Evolutionary conservation across 2,888 invertebrate genomes (phyloP).

Genomic region (Dryomyza anilis): DNA sequence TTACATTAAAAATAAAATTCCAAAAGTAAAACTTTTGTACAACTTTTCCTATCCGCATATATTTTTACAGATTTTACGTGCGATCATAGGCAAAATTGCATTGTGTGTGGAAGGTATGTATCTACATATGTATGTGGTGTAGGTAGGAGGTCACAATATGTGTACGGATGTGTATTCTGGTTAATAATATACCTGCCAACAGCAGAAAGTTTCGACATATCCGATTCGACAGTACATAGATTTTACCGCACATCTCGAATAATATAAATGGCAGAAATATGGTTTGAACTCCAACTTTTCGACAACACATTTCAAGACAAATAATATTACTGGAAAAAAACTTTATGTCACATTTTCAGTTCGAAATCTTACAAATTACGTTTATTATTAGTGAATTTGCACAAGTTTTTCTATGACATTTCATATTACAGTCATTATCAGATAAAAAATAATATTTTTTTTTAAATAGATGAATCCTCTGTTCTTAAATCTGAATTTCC

Average conservation of each 20-base stretch:
- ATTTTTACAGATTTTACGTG: conserved; percentile 4
- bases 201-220: conserved; percentile 9
- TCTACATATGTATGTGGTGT: background rate
- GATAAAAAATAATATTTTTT: no score
- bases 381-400: no score
- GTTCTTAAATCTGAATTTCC: no score
- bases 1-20: conserved; percentile 2
- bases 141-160: background rate
- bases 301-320: no score
- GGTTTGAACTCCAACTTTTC: no score
- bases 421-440: no score
- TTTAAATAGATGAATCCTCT: no score
- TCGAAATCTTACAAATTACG: conserved; percentile 10
- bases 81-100: conserved; percentile 15
- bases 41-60: conserved; percentile 16
- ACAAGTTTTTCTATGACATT: no score
- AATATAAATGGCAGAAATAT: no score
- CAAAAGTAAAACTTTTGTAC: background rate
- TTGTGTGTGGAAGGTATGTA: background rate
- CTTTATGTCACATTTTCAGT: conserved; percentile 6
- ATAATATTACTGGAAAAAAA: no score
- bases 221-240: background rate
- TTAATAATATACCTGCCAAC: conserved; percentile 18
- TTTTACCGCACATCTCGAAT: no score
- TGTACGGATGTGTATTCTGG: background rate